phyloP scores from a whole-genome alignment of 2,797 vertebrate genomes.

The Hippocampus kuda region DNA sequence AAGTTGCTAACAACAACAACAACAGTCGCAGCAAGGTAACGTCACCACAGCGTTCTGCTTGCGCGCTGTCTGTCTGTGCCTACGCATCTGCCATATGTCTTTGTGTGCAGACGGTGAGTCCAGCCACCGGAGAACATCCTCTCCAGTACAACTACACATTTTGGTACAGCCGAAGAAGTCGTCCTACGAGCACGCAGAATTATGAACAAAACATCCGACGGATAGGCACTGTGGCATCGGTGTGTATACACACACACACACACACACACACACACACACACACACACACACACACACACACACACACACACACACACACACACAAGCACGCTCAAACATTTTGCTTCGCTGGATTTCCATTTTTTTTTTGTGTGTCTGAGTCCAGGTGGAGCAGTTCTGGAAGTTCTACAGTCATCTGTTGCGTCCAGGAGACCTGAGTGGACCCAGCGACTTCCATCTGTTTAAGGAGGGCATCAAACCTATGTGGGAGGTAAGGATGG shows the following conservation, averaged over 20 bases:
- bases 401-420: conserved; percentile 65
- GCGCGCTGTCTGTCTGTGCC: not conserved
- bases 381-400: conserved; percentile 70
- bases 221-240: conserved; percentile 67
- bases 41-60: not conserved
- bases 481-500: conserved; percentile 62
- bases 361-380: not conserved
- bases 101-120: conserved; percentile 29
- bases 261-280: not conserved
- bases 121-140: conserved; percentile 52
- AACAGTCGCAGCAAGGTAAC: conserved; percentile 34
- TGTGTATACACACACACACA: conserved; percentile 19
- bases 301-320: not conserved
- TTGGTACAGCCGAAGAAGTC: conserved; percentile 68
- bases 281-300: not conserved
- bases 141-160: conserved; percentile 73
- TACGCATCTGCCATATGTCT: not conserved
- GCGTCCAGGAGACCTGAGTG: conserved; percentile 60
- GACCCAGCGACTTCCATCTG: conserved; percentile 66
- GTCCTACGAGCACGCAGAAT: conserved; percentile 67
- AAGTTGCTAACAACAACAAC: conserved; percentile 34
- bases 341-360: not conserved
- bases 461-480: conserved; percentile 72
- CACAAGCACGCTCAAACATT: not conserved
- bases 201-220: conserved; percentile 72